Evolutionary conservation across 2,113 vertebrate genomes (phyloP).

Genomic region (Cisticola juncidis): DNA sequence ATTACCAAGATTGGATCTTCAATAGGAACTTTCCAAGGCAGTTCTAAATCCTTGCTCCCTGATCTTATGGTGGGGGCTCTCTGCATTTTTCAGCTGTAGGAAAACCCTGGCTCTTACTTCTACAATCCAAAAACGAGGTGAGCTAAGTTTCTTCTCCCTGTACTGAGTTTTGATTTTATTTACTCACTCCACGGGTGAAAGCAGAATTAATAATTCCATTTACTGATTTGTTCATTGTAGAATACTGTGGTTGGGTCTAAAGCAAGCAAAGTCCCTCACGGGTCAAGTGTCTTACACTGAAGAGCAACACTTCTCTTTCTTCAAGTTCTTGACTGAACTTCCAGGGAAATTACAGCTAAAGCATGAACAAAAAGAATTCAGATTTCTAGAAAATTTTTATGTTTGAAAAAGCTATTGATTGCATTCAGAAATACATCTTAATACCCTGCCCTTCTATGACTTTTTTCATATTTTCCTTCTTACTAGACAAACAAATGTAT

Average conservation of each 20-base stretch:
- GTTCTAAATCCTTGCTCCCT: not conserved
- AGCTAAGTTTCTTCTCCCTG: not conserved
- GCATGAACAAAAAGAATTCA: not conserved
- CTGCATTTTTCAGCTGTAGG: not conserved
- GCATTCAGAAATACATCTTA: not conserved
- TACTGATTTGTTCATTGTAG: not conserved
- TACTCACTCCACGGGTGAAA: not conserved
- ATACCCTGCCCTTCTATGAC: not conserved
- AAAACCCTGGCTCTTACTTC: not conserved
- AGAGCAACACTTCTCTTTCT: not conserved
- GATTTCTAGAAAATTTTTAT: not conserved
- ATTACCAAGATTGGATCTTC: not conserved
- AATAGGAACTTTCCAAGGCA: not conserved
- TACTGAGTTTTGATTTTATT: not conserved
- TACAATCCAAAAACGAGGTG: accelerated
- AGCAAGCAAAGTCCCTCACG: not conserved
- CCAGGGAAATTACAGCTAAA: not conserved
- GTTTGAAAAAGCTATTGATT: not conserved
- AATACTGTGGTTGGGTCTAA: not conserved
- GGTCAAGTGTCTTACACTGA: not conserved
- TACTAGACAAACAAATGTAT: not conserved
- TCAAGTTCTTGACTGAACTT: not conserved
- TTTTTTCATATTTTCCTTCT: not conserved
- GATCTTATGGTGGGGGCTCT: not conserved
- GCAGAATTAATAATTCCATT: not conserved